A percentile compares a stretch with the other conserved stretches of the same genome.
Conservation (phyloP, 2,113 vertebrate genomes). For the Rhineura floridana region DNA sequence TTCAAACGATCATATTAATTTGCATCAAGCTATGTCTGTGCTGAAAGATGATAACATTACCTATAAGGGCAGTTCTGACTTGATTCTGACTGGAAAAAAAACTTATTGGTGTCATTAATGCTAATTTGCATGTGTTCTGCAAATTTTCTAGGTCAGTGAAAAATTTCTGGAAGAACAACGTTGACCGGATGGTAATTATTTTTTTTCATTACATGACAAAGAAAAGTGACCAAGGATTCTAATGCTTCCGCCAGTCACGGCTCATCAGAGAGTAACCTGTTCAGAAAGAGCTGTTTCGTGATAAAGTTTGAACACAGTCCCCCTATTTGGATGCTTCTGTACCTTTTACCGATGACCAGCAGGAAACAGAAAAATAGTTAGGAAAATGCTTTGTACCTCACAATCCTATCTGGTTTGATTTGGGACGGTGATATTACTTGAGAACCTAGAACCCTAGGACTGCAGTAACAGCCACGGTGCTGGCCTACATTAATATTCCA, state of each 20-base stretch:
- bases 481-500: background rate
- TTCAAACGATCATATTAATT: background rate
- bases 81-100: background rate
- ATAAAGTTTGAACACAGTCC: background rate
- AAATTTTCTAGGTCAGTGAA: conserved; percentile 57
- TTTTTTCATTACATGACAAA: background rate
- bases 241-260: background rate
- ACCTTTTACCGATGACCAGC: background rate
- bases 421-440: background rate
- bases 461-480: background rate
- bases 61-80: background rate
- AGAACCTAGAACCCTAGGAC: background rate
- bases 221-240: background rate
- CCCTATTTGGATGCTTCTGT: background rate
- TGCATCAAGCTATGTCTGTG: background rate
- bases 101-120: background rate
- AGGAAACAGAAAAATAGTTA: background rate
- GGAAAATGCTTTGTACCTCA: background rate
- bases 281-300: background rate
- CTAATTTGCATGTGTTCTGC: conserved; percentile 20
- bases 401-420: too few relatives aligned
- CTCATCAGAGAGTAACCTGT: background rate
- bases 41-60: background rate
- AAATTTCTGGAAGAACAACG: conserved; percentile 59
- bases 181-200: conserved; percentile 38